phyloP scores from a whole-genome alignment of 2,888 invertebrate species.

The Phyto melanocephala region DNA sequence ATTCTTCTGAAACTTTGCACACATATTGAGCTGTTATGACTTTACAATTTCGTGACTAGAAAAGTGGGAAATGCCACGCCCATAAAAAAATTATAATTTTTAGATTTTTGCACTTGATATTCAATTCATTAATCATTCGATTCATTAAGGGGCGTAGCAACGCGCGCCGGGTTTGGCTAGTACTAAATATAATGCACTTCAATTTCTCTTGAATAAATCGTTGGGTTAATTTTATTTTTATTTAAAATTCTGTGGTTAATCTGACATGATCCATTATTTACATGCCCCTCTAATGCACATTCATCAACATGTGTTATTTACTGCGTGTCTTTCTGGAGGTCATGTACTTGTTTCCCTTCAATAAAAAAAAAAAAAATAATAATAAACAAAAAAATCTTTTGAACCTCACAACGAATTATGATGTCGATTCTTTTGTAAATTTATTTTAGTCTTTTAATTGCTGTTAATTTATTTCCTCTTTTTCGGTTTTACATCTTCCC shows the following conservation, averaged over 20 bases:
- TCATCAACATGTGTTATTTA: conserved; percentile 24
- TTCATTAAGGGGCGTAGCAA: too few species aligned
- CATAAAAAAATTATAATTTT: too few species aligned
- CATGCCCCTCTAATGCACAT: conserved; percentile 4
- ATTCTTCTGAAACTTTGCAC: too few species aligned
- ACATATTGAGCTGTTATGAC: too few species aligned
- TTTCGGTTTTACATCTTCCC: neutral
- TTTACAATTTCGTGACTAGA: too few species aligned
- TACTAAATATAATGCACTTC: too few species aligned
- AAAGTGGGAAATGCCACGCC: too few species aligned
- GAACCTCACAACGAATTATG: conserved; percentile 80
- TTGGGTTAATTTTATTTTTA: neutral
- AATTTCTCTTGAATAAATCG: neutral
- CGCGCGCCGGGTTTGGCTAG: too few species aligned
- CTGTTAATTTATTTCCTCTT: conserved; percentile 47
- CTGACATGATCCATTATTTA: neutral
- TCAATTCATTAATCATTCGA: too few species aligned
- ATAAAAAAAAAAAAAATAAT: conserved; percentile 56
- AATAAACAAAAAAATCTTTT: conserved; percentile 64
- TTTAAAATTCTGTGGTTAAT: neutral
- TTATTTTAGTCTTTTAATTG: conserved; percentile 53
- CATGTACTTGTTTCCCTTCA: conserved; percentile 13
- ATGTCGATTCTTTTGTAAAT: conserved; percentile 71
- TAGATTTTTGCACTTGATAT: too few species aligned
- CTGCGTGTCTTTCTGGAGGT: conserved; percentile 12